phyloP scores from a whole-genome alignment of 1,140 invertebrate genomes.

The Apis mellifera region Amel_HAv3.1 CM009936.2:11036501-11037000 shows the following conservation, averaged over 20 bases:
- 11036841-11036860: not conserved
- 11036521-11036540: conserved; percentile 2
- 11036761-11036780: not conserved
- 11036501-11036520: not conserved
- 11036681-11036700: conserved; percentile 67
- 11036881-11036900: conserved; percentile 3
- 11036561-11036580: conserved; percentile 45
- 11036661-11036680: conserved; percentile 63
- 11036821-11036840: not conserved
- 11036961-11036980: not conserved
- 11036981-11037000: no score
- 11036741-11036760: conserved; percentile 40
- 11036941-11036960: conserved; percentile 16
- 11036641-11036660: conserved; percentile 69
- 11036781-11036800: not conserved
- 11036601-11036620: no score
- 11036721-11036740: conserved; percentile 53
- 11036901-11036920: conserved; percentile 15
- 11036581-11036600: conserved; percentile 7
- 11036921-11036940: not conserved
- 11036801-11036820: no score
- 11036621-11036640: conserved; percentile 13
- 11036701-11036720: conserved; percentile 60
- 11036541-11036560: conserved; percentile 50
- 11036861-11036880: not conserved